Base-by-base conservation (phyloP, 2,797 vertebrate species). In the Pyrocephalus nanus region DNA sequence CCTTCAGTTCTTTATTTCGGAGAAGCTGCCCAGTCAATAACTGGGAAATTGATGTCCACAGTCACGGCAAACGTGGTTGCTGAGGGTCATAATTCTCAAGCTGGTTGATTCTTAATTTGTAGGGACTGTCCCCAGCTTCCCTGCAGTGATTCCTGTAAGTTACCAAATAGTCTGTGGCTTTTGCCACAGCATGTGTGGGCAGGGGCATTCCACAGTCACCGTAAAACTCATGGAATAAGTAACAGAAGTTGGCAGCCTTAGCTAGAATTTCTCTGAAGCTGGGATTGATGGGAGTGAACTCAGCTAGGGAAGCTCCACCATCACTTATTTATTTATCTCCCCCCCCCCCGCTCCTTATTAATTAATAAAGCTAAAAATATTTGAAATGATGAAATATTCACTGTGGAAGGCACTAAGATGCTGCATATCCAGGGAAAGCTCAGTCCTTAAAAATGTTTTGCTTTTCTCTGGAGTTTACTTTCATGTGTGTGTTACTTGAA, bases 141-240 rank as follows among this genome's bases (percentile, higher is more conserved):
- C 51, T 77, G 61, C 57, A 16, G 34, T 9, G 32, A 40, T 88
- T 90, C 71, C 76, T 83, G 42, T 60, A 45, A 55, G 60, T 42
- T 65, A 25, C 23, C 18, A 4, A 29, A 42, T 30, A 32, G 20
- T 30, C 55, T 13, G 57, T 80, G 79, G 82, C 11, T 65, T 53
- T 64, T 4, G 6, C 58, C 58, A 16, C 64, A 32, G 25, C 0
- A 0, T 40, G 20, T 2, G 8, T 5, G 4, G 47, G 80, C 43
- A 72, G 71, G 34, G 54, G 2, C 36, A 6, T 86, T 84, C 50
- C 15, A 1, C 11, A 17, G 3, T 23, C 60, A 2, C 61, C 0
- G 0, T 48, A 15, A 71, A 82, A 51, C 66, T 65, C 6, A 2
- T 25, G 47, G 73, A 21, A n/a, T 71, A 45, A 22, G 45, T 53